Conservation (phyloP, 2,797 vertebrate species). For the Emys orbicularis region DNA sequence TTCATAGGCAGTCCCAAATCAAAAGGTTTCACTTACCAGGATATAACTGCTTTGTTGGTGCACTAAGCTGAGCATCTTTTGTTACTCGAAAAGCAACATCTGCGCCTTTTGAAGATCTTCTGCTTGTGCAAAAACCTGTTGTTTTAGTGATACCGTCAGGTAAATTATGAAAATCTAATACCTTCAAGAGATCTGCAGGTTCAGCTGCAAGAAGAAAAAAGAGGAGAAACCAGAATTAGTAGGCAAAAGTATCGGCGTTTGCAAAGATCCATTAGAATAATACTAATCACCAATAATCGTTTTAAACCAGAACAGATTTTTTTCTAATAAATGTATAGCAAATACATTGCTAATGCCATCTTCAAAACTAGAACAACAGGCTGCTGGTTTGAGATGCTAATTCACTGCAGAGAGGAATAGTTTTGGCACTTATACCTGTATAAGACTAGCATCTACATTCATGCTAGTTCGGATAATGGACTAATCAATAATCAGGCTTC, state of each 20-base stretch:
- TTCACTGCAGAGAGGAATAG: background rate
- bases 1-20: fast-evolving
- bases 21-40: constrained; percentile 82
- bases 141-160: constrained; percentile 95
- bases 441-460: fast-evolving
- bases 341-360: background rate
- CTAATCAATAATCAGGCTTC: fast-evolving
- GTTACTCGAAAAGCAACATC: constrained; percentile 95
- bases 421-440: fast-evolving
- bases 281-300: background rate
- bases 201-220: constrained; percentile 83
- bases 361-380: fast-evolving
- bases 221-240: constrained; percentile 16
- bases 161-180: constrained; percentile 97
- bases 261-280: background rate
- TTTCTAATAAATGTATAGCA: background rate
- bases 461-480: fast-evolving
- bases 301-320: background rate
- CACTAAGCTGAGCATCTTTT: constrained; percentile 95
- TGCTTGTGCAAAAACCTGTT: constrained; percentile 91
- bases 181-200: constrained; percentile 96
- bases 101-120: constrained; percentile 91
- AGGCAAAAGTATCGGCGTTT: background rate
- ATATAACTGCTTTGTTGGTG: constrained; percentile 96
- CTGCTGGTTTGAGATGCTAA: background rate